A percentile compares a stretch with the other conserved stretches of the same genome.
Conservation (phyloP, 2,797 vertebrate species). For the Anguilla obscura region DNA sequence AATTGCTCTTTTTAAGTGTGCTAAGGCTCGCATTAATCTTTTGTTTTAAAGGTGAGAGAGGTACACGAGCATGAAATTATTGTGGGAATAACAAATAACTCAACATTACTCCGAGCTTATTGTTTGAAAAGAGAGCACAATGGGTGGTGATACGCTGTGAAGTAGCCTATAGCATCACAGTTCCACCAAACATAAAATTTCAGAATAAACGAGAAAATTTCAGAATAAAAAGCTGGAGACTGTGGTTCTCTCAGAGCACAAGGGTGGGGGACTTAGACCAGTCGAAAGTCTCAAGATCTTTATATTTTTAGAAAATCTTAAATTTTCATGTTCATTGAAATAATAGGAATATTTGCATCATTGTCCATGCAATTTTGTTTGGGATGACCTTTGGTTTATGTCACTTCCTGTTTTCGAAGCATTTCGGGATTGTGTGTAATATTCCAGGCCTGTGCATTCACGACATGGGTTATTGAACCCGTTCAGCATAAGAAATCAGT, state of each 20-base stretch:
- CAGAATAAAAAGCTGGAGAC: not conserved
- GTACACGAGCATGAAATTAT: not conserved
- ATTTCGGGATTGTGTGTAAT: not conserved
- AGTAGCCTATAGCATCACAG: not conserved
- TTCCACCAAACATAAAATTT: not conserved
- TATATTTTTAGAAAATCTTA: not conserved
- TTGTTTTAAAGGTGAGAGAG: not conserved
- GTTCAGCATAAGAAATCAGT: not conserved
- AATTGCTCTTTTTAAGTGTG: not conserved
- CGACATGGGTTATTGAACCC: not conserved
- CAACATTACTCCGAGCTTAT: not conserved
- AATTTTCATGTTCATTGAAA: not conserved
- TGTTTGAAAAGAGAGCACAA: not conserved
- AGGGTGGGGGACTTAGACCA: not conserved
- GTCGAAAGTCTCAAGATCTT: not conserved
- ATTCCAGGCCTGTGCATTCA: not conserved
- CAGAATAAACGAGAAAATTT: not conserved
- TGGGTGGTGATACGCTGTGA: not conserved
- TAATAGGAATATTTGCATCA: not conserved
- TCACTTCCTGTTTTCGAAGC: not conserved
- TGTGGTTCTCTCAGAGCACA: not conserved
- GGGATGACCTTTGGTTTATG: not conserved
- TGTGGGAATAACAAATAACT: not conserved
- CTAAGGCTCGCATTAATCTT: not conserved
- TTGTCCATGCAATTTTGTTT: not conserved